Evolutionary conservation across 2,888 invertebrate species (phyloP).

Genomic region (Vesta saturnalis): DNA sequence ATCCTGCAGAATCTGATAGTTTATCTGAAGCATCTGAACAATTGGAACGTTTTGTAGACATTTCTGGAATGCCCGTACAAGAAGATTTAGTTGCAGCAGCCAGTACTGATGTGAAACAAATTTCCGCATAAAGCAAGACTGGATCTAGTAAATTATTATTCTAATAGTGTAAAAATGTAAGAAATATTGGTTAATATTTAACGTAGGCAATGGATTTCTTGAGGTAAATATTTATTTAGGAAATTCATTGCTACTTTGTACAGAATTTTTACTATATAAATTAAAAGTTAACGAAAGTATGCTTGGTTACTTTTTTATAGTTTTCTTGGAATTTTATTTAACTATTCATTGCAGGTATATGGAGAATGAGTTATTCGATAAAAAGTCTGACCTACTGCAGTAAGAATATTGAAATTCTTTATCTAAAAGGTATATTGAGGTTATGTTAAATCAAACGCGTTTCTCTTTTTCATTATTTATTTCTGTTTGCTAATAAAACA

Average conservation of each 20-base stretch:
- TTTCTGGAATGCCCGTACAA: slow-evolving; percentile 44
- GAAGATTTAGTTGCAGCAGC: slow-evolving; percentile 46
- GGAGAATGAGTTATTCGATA: slow-evolving; percentile 16
- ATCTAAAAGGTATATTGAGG: slow-evolving; percentile 29
- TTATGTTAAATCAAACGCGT: slow-evolving; percentile 18
- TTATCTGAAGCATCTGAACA: slow-evolving; percentile 52
- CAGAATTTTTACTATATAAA: slow-evolving; percentile 27
- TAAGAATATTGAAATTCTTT: slow-evolving; percentile 18
- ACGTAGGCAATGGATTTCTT: slow-evolving; percentile 26
- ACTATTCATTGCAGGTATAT: slow-evolving; percentile 13
- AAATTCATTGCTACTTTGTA: slow-evolving; percentile 35
- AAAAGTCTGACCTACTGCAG: slow-evolving; percentile 33
- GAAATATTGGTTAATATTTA: slow-evolving; percentile 25
- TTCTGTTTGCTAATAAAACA: slow-evolving; percentile 23
- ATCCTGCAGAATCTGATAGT: slow-evolving; percentile 45
- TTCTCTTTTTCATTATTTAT: slow-evolving; percentile 34
- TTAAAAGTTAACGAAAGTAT: not conserved
- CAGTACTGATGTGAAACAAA: slow-evolving; percentile 40
- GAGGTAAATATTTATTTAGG: slow-evolving; percentile 33
- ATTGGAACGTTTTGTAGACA: slow-evolving; percentile 51
- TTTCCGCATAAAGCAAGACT: slow-evolving; percentile 54
- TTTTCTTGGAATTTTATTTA: slow-evolving; percentile 11
- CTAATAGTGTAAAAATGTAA: slow-evolving; percentile 26
- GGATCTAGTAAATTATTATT: slow-evolving; percentile 41
- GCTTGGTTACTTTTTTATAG: not conserved